Percentiles rank a stretch among this genome's conserved stretches.
phyloP scores from a whole-genome alignment of 2,888 invertebrate genomes.

The Oxyscelio sp. region DNA sequence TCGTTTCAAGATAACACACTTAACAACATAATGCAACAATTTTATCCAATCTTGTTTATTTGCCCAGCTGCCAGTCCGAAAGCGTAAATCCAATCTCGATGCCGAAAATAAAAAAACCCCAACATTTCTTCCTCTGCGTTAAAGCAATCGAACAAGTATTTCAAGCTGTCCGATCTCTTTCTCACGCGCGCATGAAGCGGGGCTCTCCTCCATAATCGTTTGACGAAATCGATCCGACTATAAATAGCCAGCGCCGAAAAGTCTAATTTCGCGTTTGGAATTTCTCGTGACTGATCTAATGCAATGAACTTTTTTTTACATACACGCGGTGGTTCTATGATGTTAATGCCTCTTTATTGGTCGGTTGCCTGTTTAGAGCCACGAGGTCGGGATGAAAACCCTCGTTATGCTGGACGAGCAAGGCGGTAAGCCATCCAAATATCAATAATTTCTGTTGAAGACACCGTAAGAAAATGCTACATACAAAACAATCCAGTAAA shows the following conservation, averaged over 20 bases:
- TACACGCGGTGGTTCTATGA: conserved; percentile 80
- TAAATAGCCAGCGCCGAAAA: conserved; percentile 1
- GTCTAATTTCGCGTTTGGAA: conserved; percentile 23
- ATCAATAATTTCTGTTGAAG: conserved; percentile 78
- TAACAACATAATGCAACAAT: neutral
- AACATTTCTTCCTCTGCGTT: neutral
- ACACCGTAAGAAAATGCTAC: conserved; percentile 64
- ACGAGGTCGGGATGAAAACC: conserved; percentile 99
- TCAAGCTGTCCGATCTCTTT: neutral
- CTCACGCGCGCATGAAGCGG: neutral
- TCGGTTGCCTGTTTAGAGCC: conserved; percentile 96
- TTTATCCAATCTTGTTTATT: neutral
- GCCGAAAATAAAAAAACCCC: neutral
- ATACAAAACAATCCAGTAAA: conserved; percentile 34
- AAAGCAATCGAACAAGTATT: neutral
- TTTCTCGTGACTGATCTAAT: conserved; percentile 62
- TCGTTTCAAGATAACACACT: no score
- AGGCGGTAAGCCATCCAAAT: conserved; percentile 97
- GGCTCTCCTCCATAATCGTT: neutral
- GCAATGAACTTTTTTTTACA: conserved; percentile 66
- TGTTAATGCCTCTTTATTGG: conserved; percentile 86
- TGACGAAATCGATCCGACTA: neutral
- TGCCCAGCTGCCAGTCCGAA: no score
- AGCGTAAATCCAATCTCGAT: neutral
- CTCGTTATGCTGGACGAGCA: conserved; percentile 99